Base-by-base conservation (phyloP, 2,888 invertebrate genomes). In the Colostygia pectinataria region DNA sequence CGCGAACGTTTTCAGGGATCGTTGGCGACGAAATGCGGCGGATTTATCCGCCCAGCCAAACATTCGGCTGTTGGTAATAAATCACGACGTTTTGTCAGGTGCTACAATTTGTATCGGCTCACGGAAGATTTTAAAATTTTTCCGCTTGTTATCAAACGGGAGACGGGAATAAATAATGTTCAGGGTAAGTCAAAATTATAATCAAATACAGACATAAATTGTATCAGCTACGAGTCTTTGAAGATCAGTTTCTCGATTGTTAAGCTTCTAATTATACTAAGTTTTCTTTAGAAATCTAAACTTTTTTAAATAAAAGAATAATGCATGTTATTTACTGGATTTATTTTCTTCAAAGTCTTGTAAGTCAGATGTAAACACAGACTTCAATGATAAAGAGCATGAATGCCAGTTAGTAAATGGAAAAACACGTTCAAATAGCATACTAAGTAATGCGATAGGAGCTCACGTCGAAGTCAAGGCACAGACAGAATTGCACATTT, bases 71-170 rank as follows among this genome's bases (percentile, higher is more conserved):
- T 33, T 58, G 54, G 65, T 71, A 71, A 80, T 81, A 81, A 81
- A 82, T 80, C 81, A 79, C 47, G 57, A 49, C 59, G 60, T 69
- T 76, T 80, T 80, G 77, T 80, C 80, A 80, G 73, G 76, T 75
- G 72, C 68, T 71, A 74, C 71, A 74, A 76, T 77, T 76, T 76
- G 77, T 80, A 74, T 68, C 65, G 68, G 61, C 51, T 53, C 56
- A 46, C 57, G 61, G 63, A 66, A 67, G 65, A 67, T 67, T 71
- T 73, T 63, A 61, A 59, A 63, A 66, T 69, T 63, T 71, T 64
- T 55, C 46, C 37, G 32, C 52, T 54, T 50, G 44, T 50, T 47
- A 44, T 49, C 46, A 47, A 41, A 27, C 34, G 37, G 28, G 41
- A 32, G 41, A 46, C 42, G 46, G 18, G 43, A 36, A 57, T 57